Evolutionary conservation across 2,797 vertebrate species (phyloP), one percentile per base, ranked within the genome.

Genomic region (Cacajao melanocephalus): DNA sequence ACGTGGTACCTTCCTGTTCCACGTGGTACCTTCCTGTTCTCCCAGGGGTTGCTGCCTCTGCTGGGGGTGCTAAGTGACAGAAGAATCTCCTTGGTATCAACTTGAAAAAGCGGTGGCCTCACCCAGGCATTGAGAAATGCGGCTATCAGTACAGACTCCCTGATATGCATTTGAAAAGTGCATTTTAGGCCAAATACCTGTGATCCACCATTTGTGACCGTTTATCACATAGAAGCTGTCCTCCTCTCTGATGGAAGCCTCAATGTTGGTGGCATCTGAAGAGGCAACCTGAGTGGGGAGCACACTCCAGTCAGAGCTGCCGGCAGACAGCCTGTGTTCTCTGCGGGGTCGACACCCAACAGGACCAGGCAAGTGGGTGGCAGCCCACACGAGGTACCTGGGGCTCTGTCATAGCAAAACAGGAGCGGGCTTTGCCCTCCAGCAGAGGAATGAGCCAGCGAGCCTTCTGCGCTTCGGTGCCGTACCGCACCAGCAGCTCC

Each of bases 121-220:
- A 17, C 17, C 9, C 55, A 61, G 94, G 70, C 55, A 39, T 36
- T 22, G 7, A 79, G 78, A 76, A 81, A 14, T 12, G 1, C 2
- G 80, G 52, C 28, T 20, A 48, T 24, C n/a, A 7, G 55, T 7
- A 26, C 5, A 67, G 86, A 93, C 26, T 15, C 33, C 26, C 22
- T 5, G 22, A 52, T 1, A 4, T 33, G 2, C 52, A 6, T 20
- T 12, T 58, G 61, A 52, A 79, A 73, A 86, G 9, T 11, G 5
- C 44, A 44, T 57, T 75, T 58, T 9, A 50, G 80, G 50, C 22
- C 93, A 28, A 44, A 39, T 96, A 98, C 99, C 98, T 96, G 98
- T 97, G 86, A 98, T 99, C 98, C 98, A 99, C 98, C 98, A 98
- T 80, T 98, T 99, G 84, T 90, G 98, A 41, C 98, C 98, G 1